Conservation (phyloP, 2,888 invertebrate species). For the Oligia strigilis region DNA sequence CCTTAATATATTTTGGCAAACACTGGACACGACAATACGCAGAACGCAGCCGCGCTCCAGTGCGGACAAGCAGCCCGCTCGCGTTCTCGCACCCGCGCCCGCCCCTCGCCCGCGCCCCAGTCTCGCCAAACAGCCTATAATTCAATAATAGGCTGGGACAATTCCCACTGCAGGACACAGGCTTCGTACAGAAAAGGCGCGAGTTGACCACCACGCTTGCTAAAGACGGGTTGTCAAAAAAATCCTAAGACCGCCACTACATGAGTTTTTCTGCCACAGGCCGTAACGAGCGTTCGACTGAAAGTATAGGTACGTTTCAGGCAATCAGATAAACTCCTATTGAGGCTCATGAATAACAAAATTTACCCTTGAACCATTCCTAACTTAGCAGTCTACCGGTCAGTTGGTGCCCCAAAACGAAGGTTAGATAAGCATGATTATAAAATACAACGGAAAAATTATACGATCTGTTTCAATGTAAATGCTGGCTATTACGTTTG, state of each 20-base stretch:
- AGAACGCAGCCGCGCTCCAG: no score
- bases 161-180: not conserved
- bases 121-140: no score
- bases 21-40: no score
- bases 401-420: conserved; percentile 73
- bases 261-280: conserved; percentile 8
- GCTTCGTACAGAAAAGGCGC: no score
- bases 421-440: conserved; percentile 73
- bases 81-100: no score
- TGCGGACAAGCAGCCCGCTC: no score
- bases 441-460: conserved; percentile 16
- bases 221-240: not conserved
- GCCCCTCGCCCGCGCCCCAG: no score
- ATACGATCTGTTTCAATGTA: conserved; percentile 6
- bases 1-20: no score
- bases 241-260: not conserved
- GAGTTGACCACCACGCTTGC: not conserved
- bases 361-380: conserved; percentile 83
- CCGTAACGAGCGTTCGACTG: conserved; percentile 62
- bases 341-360: conserved; percentile 83
- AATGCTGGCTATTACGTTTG: conserved; percentile 20
- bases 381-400: conserved; percentile 61
- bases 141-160: not conserved
- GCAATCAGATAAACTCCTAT: conserved; percentile 83
- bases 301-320: conserved; percentile 63